Percentiles rank a stretch among this genome's conserved stretches.
phyloP scores from a whole-genome alignment of 2,888 invertebrate genomes.

The Atethmia centrago region DNA sequence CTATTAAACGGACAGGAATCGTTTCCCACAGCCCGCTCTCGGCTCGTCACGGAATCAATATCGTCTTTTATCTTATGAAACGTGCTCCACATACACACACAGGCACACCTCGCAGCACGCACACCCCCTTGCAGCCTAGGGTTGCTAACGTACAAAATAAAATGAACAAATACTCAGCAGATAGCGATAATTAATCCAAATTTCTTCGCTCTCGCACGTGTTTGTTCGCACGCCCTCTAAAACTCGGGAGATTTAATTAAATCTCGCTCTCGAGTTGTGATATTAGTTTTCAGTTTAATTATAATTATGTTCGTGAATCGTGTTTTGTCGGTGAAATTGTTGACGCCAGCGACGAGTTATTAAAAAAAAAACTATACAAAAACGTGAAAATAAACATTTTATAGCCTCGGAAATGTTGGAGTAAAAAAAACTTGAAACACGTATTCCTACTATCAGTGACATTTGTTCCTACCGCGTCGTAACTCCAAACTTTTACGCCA shows the following conservation, averaged over 20 bases:
- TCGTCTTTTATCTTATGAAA: constrained; percentile 89
- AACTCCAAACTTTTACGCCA: constrained; percentile 85
- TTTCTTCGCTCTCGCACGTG: constrained; percentile 79
- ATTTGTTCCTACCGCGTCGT: constrained; percentile 78
- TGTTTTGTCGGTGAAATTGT: constrained; percentile 56
- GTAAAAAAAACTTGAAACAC: constrained; percentile 59
- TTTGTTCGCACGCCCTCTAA: constrained; percentile 80
- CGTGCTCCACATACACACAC: constrained; percentile 86
- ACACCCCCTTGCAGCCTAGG: constrained; percentile 69
- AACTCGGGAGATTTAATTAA: constrained; percentile 82
- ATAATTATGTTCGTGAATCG: constrained; percentile 68
- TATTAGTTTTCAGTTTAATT: constrained; percentile 77
- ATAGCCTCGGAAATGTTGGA: constrained; percentile 9
- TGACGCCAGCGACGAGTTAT: constrained; percentile 27
- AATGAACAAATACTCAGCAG: constrained; percentile 79
- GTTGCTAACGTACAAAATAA: constrained; percentile 72
- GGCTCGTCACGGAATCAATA: constrained; percentile 90
- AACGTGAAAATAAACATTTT: constrained; percentile 18
- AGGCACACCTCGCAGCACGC: constrained; percentile 65
- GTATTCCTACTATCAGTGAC: constrained; percentile 79
- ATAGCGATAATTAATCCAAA: constrained; percentile 84
- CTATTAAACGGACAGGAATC: constrained; percentile 87
- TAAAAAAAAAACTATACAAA: constrained; percentile 3
- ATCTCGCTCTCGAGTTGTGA: constrained; percentile 74
- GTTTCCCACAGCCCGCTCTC: constrained; percentile 88